A percentile compares a stretch with the other conserved stretches of the same genome.
These are phyloP conservation scores for Magallana nippona DNA, from an alignment of 2,888 invertebrate genomes.

Conservation along the genomic window DNA sequence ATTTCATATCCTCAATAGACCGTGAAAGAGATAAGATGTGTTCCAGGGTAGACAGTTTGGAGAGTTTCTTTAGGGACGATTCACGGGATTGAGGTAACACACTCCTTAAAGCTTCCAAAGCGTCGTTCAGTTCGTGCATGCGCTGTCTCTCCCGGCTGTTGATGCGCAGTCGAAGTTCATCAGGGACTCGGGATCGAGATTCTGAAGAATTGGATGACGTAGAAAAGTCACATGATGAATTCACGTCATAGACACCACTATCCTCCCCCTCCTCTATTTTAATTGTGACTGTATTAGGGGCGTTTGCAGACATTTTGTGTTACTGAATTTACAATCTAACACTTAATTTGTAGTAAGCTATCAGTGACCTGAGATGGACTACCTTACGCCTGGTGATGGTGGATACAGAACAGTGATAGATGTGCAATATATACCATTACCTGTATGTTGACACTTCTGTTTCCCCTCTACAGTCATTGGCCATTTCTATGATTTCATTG, in stretches of 20 bases:
- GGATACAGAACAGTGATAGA: no score
- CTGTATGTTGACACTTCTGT: no score
- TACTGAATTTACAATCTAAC: no score
- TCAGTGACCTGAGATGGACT: no score
- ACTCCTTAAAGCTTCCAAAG: conserved; percentile 75
- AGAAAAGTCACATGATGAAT: not conserved
- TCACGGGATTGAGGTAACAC: conserved; percentile 77
- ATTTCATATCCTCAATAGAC: conserved; percentile 70
- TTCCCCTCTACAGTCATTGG: no score
- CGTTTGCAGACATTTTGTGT: no score
- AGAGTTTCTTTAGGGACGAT: conserved; percentile 78
- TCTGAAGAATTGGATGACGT: conserved; percentile 43
- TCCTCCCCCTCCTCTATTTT: not conserved
- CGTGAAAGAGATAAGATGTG: conserved; percentile 77
- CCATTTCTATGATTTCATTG: no score
- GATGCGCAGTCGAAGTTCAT: conserved; percentile 74
- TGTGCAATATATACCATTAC: no score
- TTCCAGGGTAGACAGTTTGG: conserved; percentile 78
- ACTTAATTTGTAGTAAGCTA: no score
- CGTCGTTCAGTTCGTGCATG: conserved; percentile 78
- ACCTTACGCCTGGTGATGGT: no score
- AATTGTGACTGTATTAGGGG: no score
- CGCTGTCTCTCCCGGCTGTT: conserved; percentile 77
- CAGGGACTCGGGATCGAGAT: conserved; percentile 62
- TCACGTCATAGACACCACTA: conserved; percentile 5